A percentile compares a stretch with the other conserved stretches of the same genome.
phyloP scores from a whole-genome alignment of 2,888 invertebrate species.

The Octonoba sinensis region DNA sequence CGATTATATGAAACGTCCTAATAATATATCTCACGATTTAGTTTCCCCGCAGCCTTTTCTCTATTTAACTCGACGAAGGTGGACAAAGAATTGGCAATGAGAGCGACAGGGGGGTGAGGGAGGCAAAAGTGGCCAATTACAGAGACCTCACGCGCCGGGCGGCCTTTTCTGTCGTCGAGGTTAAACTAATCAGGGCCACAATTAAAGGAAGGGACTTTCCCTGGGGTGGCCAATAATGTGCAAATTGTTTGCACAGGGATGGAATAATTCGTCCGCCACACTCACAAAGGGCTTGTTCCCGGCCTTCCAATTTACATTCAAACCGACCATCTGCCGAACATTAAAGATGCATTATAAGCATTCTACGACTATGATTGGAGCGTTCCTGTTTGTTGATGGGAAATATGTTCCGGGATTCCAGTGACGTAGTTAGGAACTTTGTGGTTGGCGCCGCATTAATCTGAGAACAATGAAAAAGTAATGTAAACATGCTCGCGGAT shows the following conservation, averaged over 20 bases:
- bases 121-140: slow-evolving; percentile 47
- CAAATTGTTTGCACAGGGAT: slow-evolving; percentile 35
- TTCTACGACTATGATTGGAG: background rate
- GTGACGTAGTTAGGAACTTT: background rate
- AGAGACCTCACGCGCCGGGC: slow-evolving; percentile 11
- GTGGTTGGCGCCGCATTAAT: background rate
- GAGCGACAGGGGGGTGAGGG: slow-evolving; percentile 3
- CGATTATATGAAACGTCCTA: too few relatives aligned
- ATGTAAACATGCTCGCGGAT: too few relatives aligned
- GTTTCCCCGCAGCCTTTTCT: slow-evolving; percentile 4
- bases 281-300: too few relatives aligned
- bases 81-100: slow-evolving; percentile 3
- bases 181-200: slow-evolving; percentile 56
- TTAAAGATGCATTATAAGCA: background rate
- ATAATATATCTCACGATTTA: too few relatives aligned
- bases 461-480: background rate
- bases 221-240: slow-evolving; percentile 44
- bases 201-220: slow-evolving; percentile 38
- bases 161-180: slow-evolving; percentile 4
- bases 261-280: slow-evolving; percentile 7
- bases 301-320: too few relatives aligned
- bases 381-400: too few relatives aligned
- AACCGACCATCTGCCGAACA: too few relatives aligned
- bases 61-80: slow-evolving; percentile 39
- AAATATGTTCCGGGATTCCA: background rate